Evolutionary conservation across 2,797 vertebrate genomes (phyloP).

Genomic region (Decapterus maruadsi): DNA sequence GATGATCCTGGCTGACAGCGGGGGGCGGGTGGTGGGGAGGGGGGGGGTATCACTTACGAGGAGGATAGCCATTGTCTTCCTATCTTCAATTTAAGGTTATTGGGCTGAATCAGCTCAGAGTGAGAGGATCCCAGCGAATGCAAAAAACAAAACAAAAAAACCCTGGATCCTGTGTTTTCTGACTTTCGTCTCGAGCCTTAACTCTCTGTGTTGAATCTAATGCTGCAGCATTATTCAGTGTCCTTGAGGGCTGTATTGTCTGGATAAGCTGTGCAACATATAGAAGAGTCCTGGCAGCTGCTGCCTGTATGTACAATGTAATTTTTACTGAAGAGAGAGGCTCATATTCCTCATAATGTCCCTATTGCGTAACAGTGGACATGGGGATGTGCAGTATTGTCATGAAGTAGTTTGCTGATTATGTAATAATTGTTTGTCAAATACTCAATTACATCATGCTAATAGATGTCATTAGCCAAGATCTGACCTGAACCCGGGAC

Average conservation of each 20-base stretch:
- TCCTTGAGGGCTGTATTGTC: constrained; percentile 52
- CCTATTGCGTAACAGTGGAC: constrained; percentile 29
- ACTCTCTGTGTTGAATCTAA: constrained; percentile 25
- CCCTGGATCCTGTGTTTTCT: constrained; percentile 50
- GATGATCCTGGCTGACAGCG: constrained; percentile 59
- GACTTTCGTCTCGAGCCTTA: constrained; percentile 13
- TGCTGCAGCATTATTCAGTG: constrained; percentile 33
- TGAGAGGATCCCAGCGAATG: constrained; percentile 42
- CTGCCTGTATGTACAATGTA: not conserved
- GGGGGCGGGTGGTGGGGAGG: constrained; percentile 11
- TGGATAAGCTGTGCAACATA: constrained; percentile 20
- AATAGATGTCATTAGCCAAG: constrained; percentile 27
- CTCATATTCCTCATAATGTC: constrained; percentile 11
- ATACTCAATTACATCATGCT: constrained; percentile 36
- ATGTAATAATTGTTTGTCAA: constrained; percentile 67
- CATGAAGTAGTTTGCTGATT: constrained; percentile 58
- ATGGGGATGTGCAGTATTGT: constrained; percentile 9
- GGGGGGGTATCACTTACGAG: constrained; percentile 70
- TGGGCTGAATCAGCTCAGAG: constrained; percentile 55
- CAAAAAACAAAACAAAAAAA: constrained; percentile 26
- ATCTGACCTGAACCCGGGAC: constrained; percentile 39
- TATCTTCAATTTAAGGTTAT: constrained; percentile 72
- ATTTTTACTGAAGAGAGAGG: not conserved
- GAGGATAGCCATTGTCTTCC: constrained; percentile 68
- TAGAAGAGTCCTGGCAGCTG: constrained; percentile 1